Evolutionary conservation across 2,888 invertebrate species (phyloP), one percentile per base, ranked within the genome.

Genomic region (Ichneumoninae sp.): DNA sequence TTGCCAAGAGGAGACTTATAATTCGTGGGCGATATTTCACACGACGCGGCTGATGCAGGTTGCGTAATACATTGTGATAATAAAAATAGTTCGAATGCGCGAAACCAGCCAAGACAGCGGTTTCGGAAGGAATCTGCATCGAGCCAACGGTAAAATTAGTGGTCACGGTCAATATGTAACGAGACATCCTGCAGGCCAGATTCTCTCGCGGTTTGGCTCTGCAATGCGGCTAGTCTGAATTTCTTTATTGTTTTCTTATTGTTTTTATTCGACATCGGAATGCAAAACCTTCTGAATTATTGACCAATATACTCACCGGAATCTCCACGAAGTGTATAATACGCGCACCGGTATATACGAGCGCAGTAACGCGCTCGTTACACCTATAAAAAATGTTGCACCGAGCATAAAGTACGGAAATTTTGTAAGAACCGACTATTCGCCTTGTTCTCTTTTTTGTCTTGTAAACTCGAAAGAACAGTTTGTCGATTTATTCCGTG

Each of bases 111-210:
- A 63, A 63, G 44, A 33, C 8, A 8, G 63, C 60, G 83, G 16
- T 5, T 22, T 4, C 40, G 7, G 26, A 16, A 63, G 52, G 50
- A 82, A 76, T 82, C 70, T 75, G 81, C 75, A 68, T 82, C 75
- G 82, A 85, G 63, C 65, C 47, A 83, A 83, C 83, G 83, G 82
- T 85, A 85, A 81, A 85, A 85, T 85, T 85, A 85, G 84, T 85
- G 81, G 84, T 85, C 70, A 82, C 82, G 82, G 82, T 82, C 85
- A 73, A 79, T 82, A 66, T 85, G 76, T 73, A 50, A 66, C 76
- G 82, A 82, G 79, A 82, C 85, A 66, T 70, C 33, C 50, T 57
- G 19, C 69, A 52, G 33, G 63, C 30, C 36, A 74, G 63, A 75
- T 85, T 75, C 19, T 50, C 52, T 22, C 60, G 60, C 66, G 47